Evolutionary conservation across 2,888 invertebrate species (phyloP).

Genomic region (Lithophane ornitopus): DNA sequence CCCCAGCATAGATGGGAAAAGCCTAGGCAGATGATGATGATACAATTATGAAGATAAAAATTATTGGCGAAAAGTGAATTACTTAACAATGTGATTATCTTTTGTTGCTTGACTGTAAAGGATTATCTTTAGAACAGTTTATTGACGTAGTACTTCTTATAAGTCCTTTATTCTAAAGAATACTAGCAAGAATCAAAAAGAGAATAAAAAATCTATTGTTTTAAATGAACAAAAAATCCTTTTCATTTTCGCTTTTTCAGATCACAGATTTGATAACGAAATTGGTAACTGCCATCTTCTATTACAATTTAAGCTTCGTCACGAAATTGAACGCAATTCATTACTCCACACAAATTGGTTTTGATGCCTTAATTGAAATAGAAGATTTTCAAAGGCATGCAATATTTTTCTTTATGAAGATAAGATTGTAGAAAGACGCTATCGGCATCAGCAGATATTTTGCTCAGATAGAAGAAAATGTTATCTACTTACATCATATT

Average conservation of each 20-base stretch:
- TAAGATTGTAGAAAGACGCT: background rate
- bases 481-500: too few relatives aligned
- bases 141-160: background rate
- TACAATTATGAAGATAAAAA: too few relatives aligned
- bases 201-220: background rate
- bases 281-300: constrained; percentile 32
- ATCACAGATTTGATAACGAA: constrained; percentile 29
- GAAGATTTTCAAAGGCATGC: constrained; percentile 10
- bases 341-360: constrained; percentile 37
- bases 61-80: background rate
- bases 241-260: constrained; percentile 13
- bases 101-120: background rate
- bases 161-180: too few relatives aligned
- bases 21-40: too few relatives aligned
- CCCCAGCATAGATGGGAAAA: too few relatives aligned
- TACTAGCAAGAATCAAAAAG: background rate
- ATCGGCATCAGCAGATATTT: background rate
- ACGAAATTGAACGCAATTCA: constrained; percentile 39
- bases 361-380: constrained; percentile 28
- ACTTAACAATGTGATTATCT: background rate
- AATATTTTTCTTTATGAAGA: constrained; percentile 18
- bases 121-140: background rate
- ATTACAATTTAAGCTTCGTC: constrained; percentile 36
- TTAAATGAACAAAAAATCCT: background rate
- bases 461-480: background rate